Evolutionary conservation across 2,113 vertebrate species (phyloP).

Genomic region (Hemicordylus capensis): DNA sequence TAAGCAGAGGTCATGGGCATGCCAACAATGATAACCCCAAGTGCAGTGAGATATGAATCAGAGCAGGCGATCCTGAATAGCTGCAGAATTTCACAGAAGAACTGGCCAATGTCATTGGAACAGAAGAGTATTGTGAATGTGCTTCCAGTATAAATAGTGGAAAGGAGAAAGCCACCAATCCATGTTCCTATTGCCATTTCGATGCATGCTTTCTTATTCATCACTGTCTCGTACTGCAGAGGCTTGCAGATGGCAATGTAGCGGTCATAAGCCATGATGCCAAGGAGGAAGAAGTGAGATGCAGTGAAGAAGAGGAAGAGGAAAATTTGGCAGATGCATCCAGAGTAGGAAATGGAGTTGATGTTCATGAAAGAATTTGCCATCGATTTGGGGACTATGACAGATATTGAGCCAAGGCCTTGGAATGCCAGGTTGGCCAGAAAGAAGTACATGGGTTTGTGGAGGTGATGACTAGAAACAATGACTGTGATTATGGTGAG

Average conservation of each 20-base stretch:
- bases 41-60: constrained; percentile 27
- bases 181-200: constrained; percentile 39
- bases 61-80: constrained; percentile 47
- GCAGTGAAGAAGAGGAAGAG: not conserved
- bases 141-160: constrained; percentile 16
- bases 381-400: not conserved
- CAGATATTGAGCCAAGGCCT: not conserved
- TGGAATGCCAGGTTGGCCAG: not conserved
- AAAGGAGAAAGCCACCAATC: constrained; percentile 49
- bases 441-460: constrained; percentile 3
- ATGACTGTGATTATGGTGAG: not conserved
- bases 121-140: constrained; percentile 25
- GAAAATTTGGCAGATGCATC: not conserved
- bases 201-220: constrained; percentile 33
- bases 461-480: not conserved
- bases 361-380: not conserved
- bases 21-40: constrained; percentile 44
- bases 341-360: not conserved
- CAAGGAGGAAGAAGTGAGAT: not conserved
- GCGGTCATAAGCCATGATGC: constrained; percentile 48
- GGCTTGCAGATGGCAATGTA: constrained; percentile 29
- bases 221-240: constrained; percentile 43
- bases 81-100: not conserved
- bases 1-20: too few relatives aligned
- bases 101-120: not conserved